Base-by-base conservation (phyloP, 1,140 invertebrate genomes). In the Eupristina koningsbergeri region DNA sequence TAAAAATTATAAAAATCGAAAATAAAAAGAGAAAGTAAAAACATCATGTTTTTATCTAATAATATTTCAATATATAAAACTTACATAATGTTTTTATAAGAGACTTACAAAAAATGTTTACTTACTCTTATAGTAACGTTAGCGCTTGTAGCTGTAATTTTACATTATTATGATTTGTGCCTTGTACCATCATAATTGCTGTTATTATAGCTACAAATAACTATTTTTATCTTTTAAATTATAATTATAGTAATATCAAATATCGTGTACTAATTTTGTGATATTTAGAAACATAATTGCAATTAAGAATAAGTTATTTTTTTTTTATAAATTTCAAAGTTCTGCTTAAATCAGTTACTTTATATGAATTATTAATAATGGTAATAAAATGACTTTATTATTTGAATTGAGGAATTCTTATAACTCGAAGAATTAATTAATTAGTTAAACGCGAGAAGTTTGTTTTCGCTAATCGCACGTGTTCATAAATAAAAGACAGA, bases 201-300 rank as follows among this genome's bases (percentile, higher is more conserved):
- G 31, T 67, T 67, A 36, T 67, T 67, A 67, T 17, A 36, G 36
- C 26, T 71, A 41, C 36, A 71, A 39, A 39, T 39, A 71, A 71
- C 22, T 41, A 71, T n/a, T 71, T 41, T 71, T 71, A 67, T 19
- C 26, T 34, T 26, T n/a, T 11, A n/a, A 71, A 71, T 71, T 71
- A 17, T 41, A 71, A 71, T 71, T 71, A 41, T n/a, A 71, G 36
- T 71, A 19, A 71, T 71, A 71, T 71, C 31, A 71, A 71, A 26
- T 9, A n/a, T 41, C 6, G 15, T 9, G 17, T 71, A 22, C 9
- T 41, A 41, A 71, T 71, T 11, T n/a, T 26, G 7, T 41, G 67
- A 36, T 41, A 71, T 41, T 71, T 41, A 41, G 3, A 41, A 71
- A 41, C 41, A 41, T 26, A 71, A 41, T 71, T 26, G n/a, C 22